These are phyloP conservation scores for Drosophila biarmipes DNA, from an alignment of 1,140 invertebrate species.

Conservation along the genomic window DNA sequence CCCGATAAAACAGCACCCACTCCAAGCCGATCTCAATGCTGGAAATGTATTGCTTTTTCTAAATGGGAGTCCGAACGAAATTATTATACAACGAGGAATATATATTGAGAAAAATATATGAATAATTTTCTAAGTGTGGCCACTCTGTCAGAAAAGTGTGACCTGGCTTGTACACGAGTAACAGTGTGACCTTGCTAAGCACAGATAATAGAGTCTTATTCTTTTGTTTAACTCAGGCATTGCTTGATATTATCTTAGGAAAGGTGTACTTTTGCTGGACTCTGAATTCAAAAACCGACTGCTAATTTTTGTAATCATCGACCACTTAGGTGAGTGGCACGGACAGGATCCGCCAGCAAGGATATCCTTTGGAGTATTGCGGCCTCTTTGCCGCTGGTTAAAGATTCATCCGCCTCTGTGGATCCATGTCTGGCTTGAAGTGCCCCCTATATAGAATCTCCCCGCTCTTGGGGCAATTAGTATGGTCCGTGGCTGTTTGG, in stretches of 20 bases:
- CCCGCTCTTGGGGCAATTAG: conserved; percentile 52
- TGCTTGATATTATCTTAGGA: no score
- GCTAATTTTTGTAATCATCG: background rate
- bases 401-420: conserved; percentile 31
- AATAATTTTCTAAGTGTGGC: no score
- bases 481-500: conserved; percentile 45
- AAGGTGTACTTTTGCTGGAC: no score
- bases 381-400: conserved; percentile 25
- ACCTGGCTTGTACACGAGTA: background rate
- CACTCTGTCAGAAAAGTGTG: background rate
- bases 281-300: no score
- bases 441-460: background rate
- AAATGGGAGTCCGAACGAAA: no score
- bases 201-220: background rate
- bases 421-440: conserved; percentile 25
- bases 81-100: no score
- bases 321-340: background rate
- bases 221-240: no score
- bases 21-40: background rate
- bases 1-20: conserved; percentile 13
- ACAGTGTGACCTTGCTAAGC: background rate
- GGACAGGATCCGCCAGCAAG: background rate
- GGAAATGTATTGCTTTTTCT: background rate
- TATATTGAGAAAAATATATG: no score
- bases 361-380: background rate